A percentile compares a stretch with the other conserved stretches of the same genome.
Evolutionary conservation across 2,797 vertebrate species (phyloP).

Genomic region (Prionace glauca): DNA sequence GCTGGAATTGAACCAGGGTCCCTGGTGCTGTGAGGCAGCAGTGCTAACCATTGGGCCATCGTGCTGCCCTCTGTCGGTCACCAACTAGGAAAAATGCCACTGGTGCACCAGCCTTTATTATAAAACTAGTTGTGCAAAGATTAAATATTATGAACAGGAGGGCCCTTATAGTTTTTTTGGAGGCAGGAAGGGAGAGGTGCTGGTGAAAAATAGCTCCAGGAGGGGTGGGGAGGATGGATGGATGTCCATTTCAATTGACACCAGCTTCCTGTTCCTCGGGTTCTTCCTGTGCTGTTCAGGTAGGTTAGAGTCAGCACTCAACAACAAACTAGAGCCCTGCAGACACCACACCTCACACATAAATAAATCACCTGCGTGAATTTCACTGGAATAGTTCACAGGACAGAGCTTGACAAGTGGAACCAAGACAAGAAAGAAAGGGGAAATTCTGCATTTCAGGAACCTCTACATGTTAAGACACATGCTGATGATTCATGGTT

Average conservation of each 20-base stretch:
- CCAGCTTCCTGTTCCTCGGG: not conserved
- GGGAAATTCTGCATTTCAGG: conserved; percentile 34
- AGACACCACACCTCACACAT: not conserved
- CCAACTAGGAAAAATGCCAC: not conserved
- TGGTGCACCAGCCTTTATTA: not conserved
- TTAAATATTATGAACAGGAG: not conserved
- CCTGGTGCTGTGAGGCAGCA: too few relatives aligned
- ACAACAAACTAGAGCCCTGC: not conserved
- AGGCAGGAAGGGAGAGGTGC: not conserved
- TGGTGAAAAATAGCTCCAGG: not conserved
- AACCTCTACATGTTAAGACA: conserved; percentile 47
- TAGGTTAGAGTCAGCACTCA: not conserved
- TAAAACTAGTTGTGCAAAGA: not conserved
- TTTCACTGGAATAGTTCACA: not conserved
- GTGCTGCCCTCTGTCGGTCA: too few relatives aligned
- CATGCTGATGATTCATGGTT: conserved; percentile 56
- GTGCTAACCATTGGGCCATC: too few relatives aligned
- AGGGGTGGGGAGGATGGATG: too few relatives aligned
- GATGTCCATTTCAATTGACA: not conserved
- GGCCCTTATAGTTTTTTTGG: not conserved
- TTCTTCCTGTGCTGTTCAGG: not conserved
- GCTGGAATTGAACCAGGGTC: too few relatives aligned
- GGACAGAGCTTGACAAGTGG: conserved; percentile 40
- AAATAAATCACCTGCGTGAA: not conserved
- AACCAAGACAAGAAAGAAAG: conserved; percentile 35